Conservation (phyloP, 2,888 invertebrate genomes). For the Nephrotoma flavescens region DNA sequence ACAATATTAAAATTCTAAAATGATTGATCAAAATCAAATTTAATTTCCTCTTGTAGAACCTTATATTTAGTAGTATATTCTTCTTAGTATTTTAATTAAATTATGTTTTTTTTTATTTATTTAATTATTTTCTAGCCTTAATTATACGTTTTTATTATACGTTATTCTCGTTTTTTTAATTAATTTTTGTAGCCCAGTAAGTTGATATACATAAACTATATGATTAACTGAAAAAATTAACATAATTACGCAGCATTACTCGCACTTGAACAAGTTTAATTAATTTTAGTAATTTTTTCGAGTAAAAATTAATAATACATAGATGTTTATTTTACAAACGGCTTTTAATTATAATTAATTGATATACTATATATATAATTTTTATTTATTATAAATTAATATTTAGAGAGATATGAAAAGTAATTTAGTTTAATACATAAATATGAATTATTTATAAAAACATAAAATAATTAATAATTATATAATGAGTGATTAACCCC, state of each 20-base stretch:
- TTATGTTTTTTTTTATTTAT: background rate
- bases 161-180: background rate
- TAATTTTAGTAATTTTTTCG: background rate
- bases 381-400: background rate
- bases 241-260: background rate
- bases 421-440: background rate
- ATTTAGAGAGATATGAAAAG: background rate
- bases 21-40: background rate
- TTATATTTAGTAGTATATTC: background rate
- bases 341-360: background rate
- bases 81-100: background rate
- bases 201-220: background rate
- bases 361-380: background rate
- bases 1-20: background rate
- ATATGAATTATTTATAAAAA: background rate
- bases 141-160: background rate
- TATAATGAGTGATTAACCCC: background rate
- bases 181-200: background rate
- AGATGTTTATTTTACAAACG: background rate
- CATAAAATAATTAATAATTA: background rate
- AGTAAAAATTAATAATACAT: background rate
- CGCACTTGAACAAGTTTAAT: background rate
- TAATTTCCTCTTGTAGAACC: background rate
- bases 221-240: background rate
- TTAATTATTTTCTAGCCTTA: background rate